These are phyloP conservation scores for Platynereis dumerilii DNA, from an alignment of 2,888 invertebrate species.

Conservation along the genomic window DNA sequence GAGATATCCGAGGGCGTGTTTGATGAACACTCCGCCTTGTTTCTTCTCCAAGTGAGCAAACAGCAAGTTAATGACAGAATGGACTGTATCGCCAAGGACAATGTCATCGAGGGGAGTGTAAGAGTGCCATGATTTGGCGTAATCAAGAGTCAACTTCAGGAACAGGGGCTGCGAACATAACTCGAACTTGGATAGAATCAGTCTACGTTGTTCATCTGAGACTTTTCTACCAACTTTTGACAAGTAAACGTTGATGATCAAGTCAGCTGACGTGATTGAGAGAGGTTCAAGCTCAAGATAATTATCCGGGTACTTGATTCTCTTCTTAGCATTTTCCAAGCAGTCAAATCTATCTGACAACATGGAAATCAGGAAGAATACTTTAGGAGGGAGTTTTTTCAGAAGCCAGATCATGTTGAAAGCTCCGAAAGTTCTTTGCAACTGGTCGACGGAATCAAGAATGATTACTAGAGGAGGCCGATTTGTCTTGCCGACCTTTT, in stretches of 20 bases:
- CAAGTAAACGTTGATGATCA: conserved; percentile 28
- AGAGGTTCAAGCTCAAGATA: conserved; percentile 28
- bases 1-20: conserved; percentile 34
- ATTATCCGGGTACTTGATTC: conserved; percentile 8
- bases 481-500: neutral
- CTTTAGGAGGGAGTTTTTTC: conserved; percentile 28
- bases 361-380: conserved; percentile 35
- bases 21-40: conserved; percentile 33
- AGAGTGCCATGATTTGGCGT: conserved; percentile 34
- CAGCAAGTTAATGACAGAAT: conserved; percentile 31
- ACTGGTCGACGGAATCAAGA: conserved; percentile 40
- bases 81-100: conserved; percentile 3
- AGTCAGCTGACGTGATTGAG: conserved; percentile 11
- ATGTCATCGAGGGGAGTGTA: conserved; percentile 23
- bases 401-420: conserved; percentile 37
- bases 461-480: conserved; percentile 30
- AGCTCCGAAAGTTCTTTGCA: conserved; percentile 26
- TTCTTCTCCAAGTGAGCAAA: conserved; percentile 33
- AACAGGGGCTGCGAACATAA: conserved; percentile 34
- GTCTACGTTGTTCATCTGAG: conserved; percentile 23
- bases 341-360: conserved; percentile 25
- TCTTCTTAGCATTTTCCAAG: conserved; percentile 21
- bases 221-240: conserved; percentile 14
- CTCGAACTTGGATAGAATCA: conserved; percentile 26
- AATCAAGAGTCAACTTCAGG: conserved; percentile 38